Conservation (phyloP, 1,140 invertebrate species). For the Bombus cullumanus region DNA sequence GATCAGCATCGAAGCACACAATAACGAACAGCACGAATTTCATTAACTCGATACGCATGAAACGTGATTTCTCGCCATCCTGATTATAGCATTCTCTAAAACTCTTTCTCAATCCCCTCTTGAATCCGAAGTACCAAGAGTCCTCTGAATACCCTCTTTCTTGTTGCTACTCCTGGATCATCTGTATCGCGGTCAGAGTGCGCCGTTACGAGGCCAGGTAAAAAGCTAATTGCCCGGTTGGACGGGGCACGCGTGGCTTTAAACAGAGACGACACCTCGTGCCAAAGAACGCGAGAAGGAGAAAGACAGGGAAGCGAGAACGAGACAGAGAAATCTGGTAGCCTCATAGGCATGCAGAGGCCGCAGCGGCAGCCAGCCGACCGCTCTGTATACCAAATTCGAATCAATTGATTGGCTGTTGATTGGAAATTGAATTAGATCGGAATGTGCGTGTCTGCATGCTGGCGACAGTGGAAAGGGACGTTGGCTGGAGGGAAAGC, state of each 20-base stretch:
- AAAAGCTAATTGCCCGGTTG: conserved; percentile 76
- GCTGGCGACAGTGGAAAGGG: conserved; percentile 11
- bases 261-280: conserved; percentile 3
- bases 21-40: no score
- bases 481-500: background rate
- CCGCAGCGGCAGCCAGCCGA: conserved; percentile 67
- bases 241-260: conserved; percentile 50
- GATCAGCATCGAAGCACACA: accelerated
- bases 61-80: no score
- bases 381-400: conserved; percentile 83
- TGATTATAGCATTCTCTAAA: no score
- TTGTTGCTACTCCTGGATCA: background rate
- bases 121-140: no score
- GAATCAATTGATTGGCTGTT: conserved; percentile 85
- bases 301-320: background rate
- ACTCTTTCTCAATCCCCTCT: no score
- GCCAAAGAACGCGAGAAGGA: background rate
- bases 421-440: conserved; percentile 85
- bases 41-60: no score
- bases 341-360: conserved; percentile 79
- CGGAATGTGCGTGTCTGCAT: conserved; percentile 81
- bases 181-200: background rate
- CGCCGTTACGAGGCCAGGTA: background rate
- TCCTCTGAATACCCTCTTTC: background rate
- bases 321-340: conserved; percentile 30